These are phyloP conservation scores for Bombus fervidus DNA, from an alignment of 1,140 invertebrate genomes.

Conservation along the genomic window DNA sequence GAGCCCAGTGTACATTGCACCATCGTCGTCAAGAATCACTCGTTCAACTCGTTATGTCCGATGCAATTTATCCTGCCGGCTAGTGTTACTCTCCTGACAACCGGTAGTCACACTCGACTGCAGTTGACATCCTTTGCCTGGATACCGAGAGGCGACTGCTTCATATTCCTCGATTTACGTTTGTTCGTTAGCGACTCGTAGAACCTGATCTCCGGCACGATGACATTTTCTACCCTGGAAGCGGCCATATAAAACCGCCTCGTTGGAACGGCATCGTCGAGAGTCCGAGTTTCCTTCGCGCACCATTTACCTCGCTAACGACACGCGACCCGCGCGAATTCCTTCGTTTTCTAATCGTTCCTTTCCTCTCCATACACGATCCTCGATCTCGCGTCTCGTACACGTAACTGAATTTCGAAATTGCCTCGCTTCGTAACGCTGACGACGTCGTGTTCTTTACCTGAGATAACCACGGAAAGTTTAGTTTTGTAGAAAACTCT, in stretches of 20 bases:
- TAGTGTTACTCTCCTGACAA: slow-evolving; percentile 59
- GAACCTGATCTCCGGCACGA: slow-evolving; percentile 48
- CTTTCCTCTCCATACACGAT: background rate
- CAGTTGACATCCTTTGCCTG: slow-evolving; percentile 64
- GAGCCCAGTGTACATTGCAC: slow-evolving; percentile 19
- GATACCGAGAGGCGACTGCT: slow-evolving; percentile 33
- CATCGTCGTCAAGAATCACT: slow-evolving; percentile 35
- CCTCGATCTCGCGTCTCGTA: background rate
- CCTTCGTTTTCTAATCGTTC: slow-evolving; percentile 20
- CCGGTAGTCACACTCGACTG: slow-evolving; percentile 63
- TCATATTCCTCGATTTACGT: slow-evolving; percentile 56
- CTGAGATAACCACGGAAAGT: background rate
- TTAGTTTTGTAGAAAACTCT: background rate
- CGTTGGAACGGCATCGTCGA: background rate
- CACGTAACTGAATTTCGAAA: background rate
- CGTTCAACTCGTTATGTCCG: slow-evolving; percentile 44
- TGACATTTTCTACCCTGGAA: slow-evolving; percentile 50
- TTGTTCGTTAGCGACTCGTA: slow-evolving; percentile 41
- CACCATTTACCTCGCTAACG: slow-evolving; percentile 47
- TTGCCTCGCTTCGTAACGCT: no score
- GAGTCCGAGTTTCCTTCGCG: slow-evolving; percentile 24
- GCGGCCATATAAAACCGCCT: slow-evolving; percentile 7
- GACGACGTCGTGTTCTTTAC: background rate
- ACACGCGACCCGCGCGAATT: slow-evolving; percentile 28
- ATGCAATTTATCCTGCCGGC: slow-evolving; percentile 56